Conservation (phyloP, 2,113 vertebrate genomes). For the Nansenia antarctica region DNA sequence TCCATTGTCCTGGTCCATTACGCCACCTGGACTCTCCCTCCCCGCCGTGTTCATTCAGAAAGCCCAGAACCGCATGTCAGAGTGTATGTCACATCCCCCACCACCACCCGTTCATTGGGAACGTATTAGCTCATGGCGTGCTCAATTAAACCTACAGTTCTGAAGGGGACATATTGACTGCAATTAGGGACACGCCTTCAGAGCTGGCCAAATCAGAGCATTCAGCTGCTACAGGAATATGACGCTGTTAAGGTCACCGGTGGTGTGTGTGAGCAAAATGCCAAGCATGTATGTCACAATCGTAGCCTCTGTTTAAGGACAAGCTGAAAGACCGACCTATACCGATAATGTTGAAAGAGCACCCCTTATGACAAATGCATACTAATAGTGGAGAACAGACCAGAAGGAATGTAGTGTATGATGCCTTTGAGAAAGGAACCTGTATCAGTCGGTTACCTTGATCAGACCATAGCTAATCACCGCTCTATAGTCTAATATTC, state of each 20-base stretch:
- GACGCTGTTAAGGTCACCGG: constrained; percentile 30
- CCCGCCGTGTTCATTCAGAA: constrained; percentile 11
- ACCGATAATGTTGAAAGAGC: constrained; percentile 8
- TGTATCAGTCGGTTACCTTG: background rate
- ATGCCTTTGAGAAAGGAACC: background rate
- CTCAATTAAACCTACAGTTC: constrained; percentile 46
- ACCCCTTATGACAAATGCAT: background rate
- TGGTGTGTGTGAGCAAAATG: constrained; percentile 20
- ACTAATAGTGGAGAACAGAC: background rate
- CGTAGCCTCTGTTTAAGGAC: constrained; percentile 9
- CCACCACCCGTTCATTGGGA: constrained; percentile 20
- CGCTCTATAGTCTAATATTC: constrained; percentile 19
- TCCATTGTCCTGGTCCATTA: background rate
- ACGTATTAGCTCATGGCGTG: constrained; percentile 39
- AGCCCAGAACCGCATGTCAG: background rate
- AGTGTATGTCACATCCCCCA: background rate
- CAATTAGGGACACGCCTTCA: constrained; percentile 45
- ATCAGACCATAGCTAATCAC: constrained; percentile 23
- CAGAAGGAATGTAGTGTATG: background rate
- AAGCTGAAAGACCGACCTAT: background rate
- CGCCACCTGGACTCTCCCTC: background rate
- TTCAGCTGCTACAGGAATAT: constrained; percentile 21
- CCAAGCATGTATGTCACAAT: constrained; percentile 4
- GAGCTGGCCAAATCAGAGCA: constrained; percentile 23
- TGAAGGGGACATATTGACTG: constrained; percentile 40